A percentile compares a stretch with the other conserved stretches of the same genome.
Conservation (phyloP, 2,113 vertebrate genomes). For the Tragelaphus scriptus region DNA sequence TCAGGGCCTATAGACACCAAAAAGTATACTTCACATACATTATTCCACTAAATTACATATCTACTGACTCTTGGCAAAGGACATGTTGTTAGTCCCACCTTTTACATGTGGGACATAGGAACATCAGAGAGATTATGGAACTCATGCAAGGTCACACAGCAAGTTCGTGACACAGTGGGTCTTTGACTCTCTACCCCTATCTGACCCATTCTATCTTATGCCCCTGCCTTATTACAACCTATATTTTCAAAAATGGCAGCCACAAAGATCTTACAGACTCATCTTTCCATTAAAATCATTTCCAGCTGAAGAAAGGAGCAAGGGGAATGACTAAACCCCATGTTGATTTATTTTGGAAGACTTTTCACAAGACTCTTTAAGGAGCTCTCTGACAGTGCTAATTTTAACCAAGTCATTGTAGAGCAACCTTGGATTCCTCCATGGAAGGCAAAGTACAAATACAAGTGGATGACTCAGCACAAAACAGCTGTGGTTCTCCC, state of each 20-base stretch:
- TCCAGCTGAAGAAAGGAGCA: conserved; percentile 37
- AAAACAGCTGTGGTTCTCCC: conserved; percentile 44
- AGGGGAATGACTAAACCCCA: conserved; percentile 46
- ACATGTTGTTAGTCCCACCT: neutral
- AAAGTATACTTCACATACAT: neutral
- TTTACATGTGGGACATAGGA: neutral
- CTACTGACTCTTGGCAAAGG: neutral
- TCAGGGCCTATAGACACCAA: neutral
- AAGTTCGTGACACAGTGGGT: neutral
- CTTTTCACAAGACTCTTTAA: conserved; percentile 37
- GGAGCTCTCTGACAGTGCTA: conserved; percentile 49
- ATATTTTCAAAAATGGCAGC: neutral
- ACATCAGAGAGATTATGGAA: neutral
- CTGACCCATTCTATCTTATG: neutral
- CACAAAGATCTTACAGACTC: neutral
- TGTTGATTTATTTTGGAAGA: conserved; percentile 62
- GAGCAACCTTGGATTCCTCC: conserved; percentile 63
- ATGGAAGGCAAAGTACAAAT: conserved; percentile 44
- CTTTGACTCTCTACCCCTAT: neutral
- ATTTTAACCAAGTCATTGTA: conserved; percentile 70
- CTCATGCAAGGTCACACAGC: neutral
- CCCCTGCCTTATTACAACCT: neutral
- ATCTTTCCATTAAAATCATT: conserved; percentile 28
- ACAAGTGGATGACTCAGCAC: conserved; percentile 47
- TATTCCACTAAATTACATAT: neutral